A percentile compares a stretch with the other conserved stretches of the same genome.
phyloP scores from a whole-genome alignment of 2,888 invertebrate species.

The Limnephilus auricula region DNA sequence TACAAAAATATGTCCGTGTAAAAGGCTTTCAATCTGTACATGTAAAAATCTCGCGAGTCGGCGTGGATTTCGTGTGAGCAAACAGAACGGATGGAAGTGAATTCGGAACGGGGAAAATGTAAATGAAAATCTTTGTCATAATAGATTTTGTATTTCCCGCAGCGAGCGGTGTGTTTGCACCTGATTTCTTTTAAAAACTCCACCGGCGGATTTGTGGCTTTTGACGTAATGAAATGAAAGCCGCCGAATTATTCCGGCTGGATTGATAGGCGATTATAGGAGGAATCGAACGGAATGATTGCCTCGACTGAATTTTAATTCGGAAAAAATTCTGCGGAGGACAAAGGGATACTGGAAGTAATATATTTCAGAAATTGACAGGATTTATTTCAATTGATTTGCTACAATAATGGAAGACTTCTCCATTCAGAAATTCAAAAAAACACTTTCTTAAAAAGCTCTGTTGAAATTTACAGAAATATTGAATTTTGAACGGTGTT shows the following conservation, averaged over 20 bases:
- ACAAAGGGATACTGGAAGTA: slow-evolving; percentile 45
- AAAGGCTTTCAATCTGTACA: slow-evolving; percentile 64
- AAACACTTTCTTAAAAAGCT: neutral
- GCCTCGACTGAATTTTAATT: slow-evolving; percentile 46
- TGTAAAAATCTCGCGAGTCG: slow-evolving; percentile 48
- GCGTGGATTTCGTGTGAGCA: slow-evolving; percentile 56
- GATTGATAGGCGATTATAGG: slow-evolving; percentile 55
- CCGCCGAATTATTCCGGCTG: slow-evolving; percentile 54
- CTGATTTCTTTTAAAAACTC: slow-evolving; percentile 63
- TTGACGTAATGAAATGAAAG: slow-evolving; percentile 61
- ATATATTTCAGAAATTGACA: slow-evolving; percentile 19
- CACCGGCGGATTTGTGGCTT: slow-evolving; percentile 52
- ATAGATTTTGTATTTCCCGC: slow-evolving; percentile 59
- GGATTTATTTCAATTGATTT: slow-evolving; percentile 31
- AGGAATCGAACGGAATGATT: slow-evolving; percentile 45
- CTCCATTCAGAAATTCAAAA: neutral
- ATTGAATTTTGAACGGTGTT: neutral
- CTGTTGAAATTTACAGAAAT: neutral
- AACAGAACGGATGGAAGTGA: slow-evolving; percentile 55
- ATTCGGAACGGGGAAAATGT: slow-evolving; percentile 55
- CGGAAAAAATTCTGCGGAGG: slow-evolving; percentile 28
- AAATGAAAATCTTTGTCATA: slow-evolving; percentile 64
- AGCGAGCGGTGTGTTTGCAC: slow-evolving; percentile 58
- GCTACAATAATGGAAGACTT: slow-evolving; percentile 13
- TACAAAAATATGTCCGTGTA: slow-evolving; percentile 60